phyloP scores from a whole-genome alignment of 2,113 vertebrate genomes.

The Sardina pilchardus region DNA sequence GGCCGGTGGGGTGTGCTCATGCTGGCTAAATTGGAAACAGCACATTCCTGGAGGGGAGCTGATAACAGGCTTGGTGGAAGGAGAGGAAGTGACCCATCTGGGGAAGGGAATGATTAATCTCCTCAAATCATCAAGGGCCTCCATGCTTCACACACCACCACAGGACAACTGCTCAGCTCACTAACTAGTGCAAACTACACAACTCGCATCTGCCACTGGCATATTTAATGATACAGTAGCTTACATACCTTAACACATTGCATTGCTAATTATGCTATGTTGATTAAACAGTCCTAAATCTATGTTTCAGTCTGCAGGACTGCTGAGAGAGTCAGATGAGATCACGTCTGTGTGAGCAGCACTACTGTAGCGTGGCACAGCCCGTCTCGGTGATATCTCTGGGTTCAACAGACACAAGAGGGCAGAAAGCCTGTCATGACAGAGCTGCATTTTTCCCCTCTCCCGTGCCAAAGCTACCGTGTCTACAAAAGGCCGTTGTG shows the following conservation, averaged over 20 bases:
- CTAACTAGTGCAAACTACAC: not conserved
- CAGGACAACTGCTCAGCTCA: not conserved
- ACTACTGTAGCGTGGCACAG: not conserved
- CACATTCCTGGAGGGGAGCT: constrained; percentile 49
- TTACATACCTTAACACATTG: not conserved
- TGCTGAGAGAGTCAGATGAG: no score
- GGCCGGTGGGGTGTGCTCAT: constrained; percentile 12
- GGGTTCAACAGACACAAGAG: not conserved
- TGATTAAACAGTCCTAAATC: not conserved
- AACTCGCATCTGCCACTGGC: not conserved
- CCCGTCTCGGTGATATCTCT: not conserved
- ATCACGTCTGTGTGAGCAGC: not conserved
- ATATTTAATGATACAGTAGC: not conserved
- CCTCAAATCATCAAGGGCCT: constrained; percentile 42
- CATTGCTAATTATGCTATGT: not conserved
- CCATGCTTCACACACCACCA: constrained; percentile 21
- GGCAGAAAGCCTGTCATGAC: not conserved
- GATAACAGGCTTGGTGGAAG: constrained; percentile 53
- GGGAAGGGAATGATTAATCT: constrained; percentile 52
- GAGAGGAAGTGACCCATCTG: constrained; percentile 49
- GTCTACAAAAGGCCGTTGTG: constrained; percentile 37
- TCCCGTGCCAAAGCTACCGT: not conserved
- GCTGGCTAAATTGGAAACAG: constrained; percentile 33
- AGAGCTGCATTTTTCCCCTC: not conserved
- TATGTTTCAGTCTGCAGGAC: not conserved